A percentile compares a stretch with the other conserved stretches of the same genome.
phyloP scores from a whole-genome alignment of 2,888 invertebrate genomes.

The Xylota segnis region DNA sequence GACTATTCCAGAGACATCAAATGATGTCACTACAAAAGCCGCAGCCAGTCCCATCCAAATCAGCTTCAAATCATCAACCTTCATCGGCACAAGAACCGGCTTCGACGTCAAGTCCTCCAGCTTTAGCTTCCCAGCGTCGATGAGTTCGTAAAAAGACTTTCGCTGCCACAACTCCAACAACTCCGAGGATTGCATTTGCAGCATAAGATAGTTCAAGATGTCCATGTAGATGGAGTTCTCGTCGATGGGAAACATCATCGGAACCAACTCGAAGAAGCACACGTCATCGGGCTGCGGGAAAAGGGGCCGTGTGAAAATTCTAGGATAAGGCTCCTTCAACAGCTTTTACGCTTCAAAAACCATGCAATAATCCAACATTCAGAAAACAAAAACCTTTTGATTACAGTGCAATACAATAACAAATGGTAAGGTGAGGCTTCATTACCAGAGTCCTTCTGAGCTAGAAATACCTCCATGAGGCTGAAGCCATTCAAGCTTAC shows the following conservation, averaged over 20 bases:
- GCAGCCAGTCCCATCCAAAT: conserved; percentile 79
- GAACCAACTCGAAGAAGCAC: conserved; percentile 80
- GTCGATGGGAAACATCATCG: conserved; percentile 80
- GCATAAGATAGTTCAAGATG: conserved; percentile 78
- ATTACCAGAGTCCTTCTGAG: too few relatives aligned
- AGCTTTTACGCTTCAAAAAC: too few relatives aligned
- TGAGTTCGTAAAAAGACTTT: conserved; percentile 78
- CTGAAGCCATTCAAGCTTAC: too few relatives aligned
- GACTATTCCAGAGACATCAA: too few relatives aligned
- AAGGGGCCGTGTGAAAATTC: conserved; percentile 79
- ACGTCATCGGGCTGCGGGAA: conserved; percentile 79
- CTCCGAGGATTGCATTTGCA: conserved; percentile 78
- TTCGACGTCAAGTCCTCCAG: conserved; percentile 78
- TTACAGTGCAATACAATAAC: too few relatives aligned
- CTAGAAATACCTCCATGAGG: too few relatives aligned
- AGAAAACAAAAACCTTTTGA: too few relatives aligned
- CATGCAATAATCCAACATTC: too few relatives aligned
- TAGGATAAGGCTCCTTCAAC: too few relatives aligned
- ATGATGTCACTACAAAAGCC: conserved; percentile 75
- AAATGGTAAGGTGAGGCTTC: too few relatives aligned
- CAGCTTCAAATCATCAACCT: conserved; percentile 79
- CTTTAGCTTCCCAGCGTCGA: conserved; percentile 78
- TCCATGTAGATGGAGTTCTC: conserved; percentile 80
- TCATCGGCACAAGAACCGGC: conserved; percentile 79
- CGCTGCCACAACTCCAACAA: conserved; percentile 78